These are phyloP conservation scores for Darwinula stevensoni DNA, from an alignment of 2,888 invertebrate genomes.

Conservation along the genomic window DNA sequence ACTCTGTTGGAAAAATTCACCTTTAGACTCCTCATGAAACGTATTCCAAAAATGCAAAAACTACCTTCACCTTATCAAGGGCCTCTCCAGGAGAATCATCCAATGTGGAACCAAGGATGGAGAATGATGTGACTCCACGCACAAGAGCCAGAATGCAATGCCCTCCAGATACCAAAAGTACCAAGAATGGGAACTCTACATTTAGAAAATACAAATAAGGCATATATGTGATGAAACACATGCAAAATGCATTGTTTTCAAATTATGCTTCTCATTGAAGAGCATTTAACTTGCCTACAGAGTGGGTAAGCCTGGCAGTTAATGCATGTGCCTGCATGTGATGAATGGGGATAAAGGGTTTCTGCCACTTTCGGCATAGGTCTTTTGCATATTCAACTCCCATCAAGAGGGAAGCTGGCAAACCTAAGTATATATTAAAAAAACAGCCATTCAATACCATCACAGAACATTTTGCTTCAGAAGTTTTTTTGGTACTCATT, in stretches of 20 bases:
- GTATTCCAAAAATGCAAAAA: no score
- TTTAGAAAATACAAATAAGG: slow-evolving; percentile 15
- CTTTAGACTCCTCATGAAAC: no score
- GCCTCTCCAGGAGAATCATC: slow-evolving; percentile 83
- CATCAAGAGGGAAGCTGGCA: slow-evolving; percentile 40
- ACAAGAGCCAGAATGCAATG: slow-evolving; percentile 56
- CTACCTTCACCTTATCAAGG: slow-evolving; percentile 46
- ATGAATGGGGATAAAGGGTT: slow-evolving; percentile 72
- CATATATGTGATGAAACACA: no score
- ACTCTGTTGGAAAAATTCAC: slow-evolving; percentile 21
- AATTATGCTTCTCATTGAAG: no score
- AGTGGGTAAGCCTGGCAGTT: no score
- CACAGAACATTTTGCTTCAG: no score
- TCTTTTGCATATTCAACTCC: slow-evolving; percentile 33
- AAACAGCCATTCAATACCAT: no score
- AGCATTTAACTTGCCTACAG: no score
- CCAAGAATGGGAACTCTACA: slow-evolving; percentile 58
- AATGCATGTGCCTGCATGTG: slow-evolving; percentile 98
- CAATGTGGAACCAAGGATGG: slow-evolving; percentile 39
- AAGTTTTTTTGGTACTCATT: no score
- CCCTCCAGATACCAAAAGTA: slow-evolving; percentile 70
- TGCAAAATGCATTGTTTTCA: slow-evolving; percentile 4
- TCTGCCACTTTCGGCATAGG: slow-evolving; percentile 12
- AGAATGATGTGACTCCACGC: slow-evolving; percentile 34
- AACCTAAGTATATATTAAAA: no score